Evolutionary conservation across 2,113 vertebrate species (phyloP).

Genomic region (Herpetotheres cachinnans): DNA sequence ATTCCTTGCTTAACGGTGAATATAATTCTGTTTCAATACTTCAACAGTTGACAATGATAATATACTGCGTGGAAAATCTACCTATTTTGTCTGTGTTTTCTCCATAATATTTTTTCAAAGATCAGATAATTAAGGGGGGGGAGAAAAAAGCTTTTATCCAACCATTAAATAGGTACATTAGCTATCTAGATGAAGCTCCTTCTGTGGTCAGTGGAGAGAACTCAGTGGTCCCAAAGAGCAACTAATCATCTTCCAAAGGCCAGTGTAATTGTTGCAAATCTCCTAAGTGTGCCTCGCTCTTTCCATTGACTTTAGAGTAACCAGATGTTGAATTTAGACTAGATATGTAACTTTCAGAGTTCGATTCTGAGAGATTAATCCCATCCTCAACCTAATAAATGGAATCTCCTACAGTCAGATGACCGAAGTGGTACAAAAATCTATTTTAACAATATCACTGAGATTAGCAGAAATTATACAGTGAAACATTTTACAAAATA

Average conservation of each 20-base stretch:
- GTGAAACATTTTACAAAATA: not conserved
- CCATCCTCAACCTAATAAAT: not conserved
- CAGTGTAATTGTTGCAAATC: not conserved
- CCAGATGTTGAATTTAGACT: not conserved
- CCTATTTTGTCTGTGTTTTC: not conserved
- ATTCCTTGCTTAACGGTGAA: not conserved
- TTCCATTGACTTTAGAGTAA: not conserved
- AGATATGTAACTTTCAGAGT: not conserved
- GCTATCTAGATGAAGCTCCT: not conserved
- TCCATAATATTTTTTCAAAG: not conserved
- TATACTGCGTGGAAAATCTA: not conserved
- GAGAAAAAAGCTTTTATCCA: not conserved
- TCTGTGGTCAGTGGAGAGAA: not conserved
- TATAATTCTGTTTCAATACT: not conserved
- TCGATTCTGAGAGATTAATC: not conserved
- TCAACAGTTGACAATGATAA: not conserved
- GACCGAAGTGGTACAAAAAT: not conserved
- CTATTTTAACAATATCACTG: not conserved
- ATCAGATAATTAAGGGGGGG: not conserved
- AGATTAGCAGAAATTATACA: not conserved
- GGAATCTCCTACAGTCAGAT: not conserved
- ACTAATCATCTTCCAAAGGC: not conserved
- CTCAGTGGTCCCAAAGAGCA: not conserved
- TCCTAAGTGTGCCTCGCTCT: not conserved
- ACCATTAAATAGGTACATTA: not conserved